phyloP scores from a whole-genome alignment of 2,888 invertebrate genomes.

The Leptinotarsa juncta region DNA sequence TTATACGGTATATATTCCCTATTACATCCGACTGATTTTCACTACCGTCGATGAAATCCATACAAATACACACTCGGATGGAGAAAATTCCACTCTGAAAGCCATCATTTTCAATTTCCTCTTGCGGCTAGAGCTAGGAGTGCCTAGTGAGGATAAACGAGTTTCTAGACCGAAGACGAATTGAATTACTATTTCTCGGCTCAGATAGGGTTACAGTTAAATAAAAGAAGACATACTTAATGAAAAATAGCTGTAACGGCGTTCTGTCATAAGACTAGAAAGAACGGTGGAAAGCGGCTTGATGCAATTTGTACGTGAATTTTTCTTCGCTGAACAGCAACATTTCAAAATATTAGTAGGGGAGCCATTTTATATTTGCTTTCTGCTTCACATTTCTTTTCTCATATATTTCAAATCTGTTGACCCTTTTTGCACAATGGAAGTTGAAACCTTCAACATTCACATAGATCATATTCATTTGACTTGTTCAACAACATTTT shows the following conservation, averaged over 20 bases:
- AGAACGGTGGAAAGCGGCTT: slow-evolving; percentile 18
- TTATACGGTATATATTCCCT: no score
- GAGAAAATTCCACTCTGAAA: slow-evolving; percentile 9
- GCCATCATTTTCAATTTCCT: slow-evolving; percentile 14
- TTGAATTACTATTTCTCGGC: slow-evolving; percentile 25
- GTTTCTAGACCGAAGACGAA: slow-evolving; percentile 13
- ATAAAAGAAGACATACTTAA: slow-evolving; percentile 15
- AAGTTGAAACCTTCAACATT: no score
- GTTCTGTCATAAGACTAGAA: slow-evolving; percentile 12
- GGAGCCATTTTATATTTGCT: neutral
- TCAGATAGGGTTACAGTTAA: slow-evolving; percentile 16
- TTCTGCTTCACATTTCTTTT: neutral
- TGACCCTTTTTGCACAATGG: no score
- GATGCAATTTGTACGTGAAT: slow-evolving; percentile 26
- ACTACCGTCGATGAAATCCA: neutral
- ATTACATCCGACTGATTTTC: no score
- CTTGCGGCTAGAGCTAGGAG: slow-evolving; percentile 15
- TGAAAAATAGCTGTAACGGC: slow-evolving; percentile 26
- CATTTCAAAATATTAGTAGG: slow-evolving; percentile 1
- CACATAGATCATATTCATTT: no score
- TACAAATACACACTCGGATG: neutral
- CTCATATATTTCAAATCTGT: no score
- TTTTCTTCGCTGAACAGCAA: slow-evolving; percentile 3
- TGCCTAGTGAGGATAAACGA: slow-evolving; percentile 12
- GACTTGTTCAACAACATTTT: no score